Percentiles rank a stretch among this genome's conserved stretches.
These are phyloP conservation scores for Scaptomyza reducta DNA, from an alignment of 2,888 invertebrate species.

Conservation along the genomic window DNA sequence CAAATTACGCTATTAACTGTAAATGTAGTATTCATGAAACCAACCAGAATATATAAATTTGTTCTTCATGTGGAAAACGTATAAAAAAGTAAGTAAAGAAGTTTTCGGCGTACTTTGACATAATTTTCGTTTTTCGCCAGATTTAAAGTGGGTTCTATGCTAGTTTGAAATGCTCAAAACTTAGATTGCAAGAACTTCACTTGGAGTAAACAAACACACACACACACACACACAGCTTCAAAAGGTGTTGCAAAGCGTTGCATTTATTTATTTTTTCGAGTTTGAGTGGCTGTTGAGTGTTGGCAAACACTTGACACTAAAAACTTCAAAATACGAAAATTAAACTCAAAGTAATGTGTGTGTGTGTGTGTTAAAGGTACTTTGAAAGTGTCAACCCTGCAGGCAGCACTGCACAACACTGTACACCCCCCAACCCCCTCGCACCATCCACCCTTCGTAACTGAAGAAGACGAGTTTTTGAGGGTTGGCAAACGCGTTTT, in stretches of 20 bases:
- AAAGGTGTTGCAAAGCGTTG: conserved; percentile 23
- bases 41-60: no score
- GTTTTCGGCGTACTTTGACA: no score
- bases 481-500: conserved; percentile 46
- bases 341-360: conserved; percentile 15
- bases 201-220: no score
- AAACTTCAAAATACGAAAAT: conserved; percentile 24
- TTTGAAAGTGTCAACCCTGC: conserved; percentile 36
- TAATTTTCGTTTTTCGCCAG: no score
- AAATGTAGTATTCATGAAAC: neutral
- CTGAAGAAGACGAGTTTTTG: conserved; percentile 12
- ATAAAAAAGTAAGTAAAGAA: neutral
- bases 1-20: no score
- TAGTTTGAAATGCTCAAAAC: neutral
- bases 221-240: neutral
- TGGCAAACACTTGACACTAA: conserved; percentile 42
- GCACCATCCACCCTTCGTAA: neutral
- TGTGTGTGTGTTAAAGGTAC: conserved; percentile 20
- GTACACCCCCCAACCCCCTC: neutral
- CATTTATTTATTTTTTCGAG: conserved; percentile 2
- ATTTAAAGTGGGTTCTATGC: no score
- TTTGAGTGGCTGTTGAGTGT: conserved; percentile 30
- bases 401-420: conserved; percentile 30
- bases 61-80: no score
- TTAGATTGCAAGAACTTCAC: neutral